These are phyloP conservation scores for Pseudopodoces humilis DNA, from an alignment of 2,113 vertebrate genomes.

Conservation along the genomic window DNA sequence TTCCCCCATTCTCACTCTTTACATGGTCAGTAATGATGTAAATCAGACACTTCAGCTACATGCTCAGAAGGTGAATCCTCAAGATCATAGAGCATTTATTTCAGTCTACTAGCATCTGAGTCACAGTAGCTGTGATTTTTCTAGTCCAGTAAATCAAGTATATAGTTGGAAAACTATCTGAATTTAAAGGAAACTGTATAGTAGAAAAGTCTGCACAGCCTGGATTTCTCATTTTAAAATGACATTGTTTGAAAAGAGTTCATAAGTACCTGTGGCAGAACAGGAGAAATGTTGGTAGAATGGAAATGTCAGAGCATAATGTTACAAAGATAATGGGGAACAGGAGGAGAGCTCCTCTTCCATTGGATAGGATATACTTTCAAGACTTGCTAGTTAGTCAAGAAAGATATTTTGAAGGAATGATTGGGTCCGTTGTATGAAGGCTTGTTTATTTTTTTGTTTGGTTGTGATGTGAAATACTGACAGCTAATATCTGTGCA, in stretches of 20 bases:
- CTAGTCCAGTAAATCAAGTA: not conserved
- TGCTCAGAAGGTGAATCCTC: not conserved
- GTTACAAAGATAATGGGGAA: not conserved
- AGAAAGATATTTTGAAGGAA: not conserved
- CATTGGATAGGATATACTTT: not conserved
- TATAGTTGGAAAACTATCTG: not conserved
- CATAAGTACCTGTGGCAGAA: not conserved
- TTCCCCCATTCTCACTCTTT: not conserved
- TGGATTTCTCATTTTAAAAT: not conserved
- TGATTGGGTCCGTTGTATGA: not conserved
- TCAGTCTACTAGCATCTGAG: not conserved
- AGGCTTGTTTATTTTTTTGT: not conserved
- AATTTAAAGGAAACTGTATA: not conserved
- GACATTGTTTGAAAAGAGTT: not conserved
- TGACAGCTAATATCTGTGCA: not conserved
- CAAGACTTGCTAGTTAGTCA: not conserved
- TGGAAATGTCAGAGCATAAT: not conserved
- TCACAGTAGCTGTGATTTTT: not conserved
- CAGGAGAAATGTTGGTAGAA: not conserved
- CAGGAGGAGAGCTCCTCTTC: not conserved
- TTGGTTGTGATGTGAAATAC: not conserved
- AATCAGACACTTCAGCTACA: not conserved
- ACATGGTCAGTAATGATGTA: not conserved
- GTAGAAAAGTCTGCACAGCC: not conserved
- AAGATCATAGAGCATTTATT: not conserved